A percentile compares a stretch with the other conserved stretches of the same genome.
Evolutionary conservation across 1,140 invertebrate genomes (phyloP).

Genomic region (Brachionus calyciflorus): DNA sequence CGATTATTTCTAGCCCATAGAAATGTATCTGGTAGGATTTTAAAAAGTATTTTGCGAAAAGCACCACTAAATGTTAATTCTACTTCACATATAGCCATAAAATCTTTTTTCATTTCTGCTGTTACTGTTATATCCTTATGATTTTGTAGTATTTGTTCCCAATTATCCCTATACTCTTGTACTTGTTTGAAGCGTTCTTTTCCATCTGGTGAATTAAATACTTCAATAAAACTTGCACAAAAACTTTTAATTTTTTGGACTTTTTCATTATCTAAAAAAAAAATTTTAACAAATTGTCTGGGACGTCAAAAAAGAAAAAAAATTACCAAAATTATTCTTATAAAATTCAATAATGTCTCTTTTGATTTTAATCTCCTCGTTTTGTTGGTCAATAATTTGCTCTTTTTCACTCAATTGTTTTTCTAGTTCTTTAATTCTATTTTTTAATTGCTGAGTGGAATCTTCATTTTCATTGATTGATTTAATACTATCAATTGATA

Average conservation of each 20-base stretch:
- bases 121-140: too few relatives aligned
- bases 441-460: too few relatives aligned
- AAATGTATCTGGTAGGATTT: too few relatives aligned
- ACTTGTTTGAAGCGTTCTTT: not conserved
- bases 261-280: constrained; percentile 10
- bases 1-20: too few relatives aligned
- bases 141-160: too few relatives aligned
- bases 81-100: too few relatives aligned
- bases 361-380: not conserved
- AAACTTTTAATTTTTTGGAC: not conserved
- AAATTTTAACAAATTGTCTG: not conserved
- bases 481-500: not conserved
- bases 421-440: not conserved
- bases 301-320: not conserved
- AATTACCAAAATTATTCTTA: not conserved
- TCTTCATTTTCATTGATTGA: too few relatives aligned
- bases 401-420: not conserved
- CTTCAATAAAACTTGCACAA: not conserved
- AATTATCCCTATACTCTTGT: not conserved
- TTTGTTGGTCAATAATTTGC: not conserved
- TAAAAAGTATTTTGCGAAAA: too few relatives aligned
- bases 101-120: too few relatives aligned
- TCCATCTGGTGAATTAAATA: not conserved
- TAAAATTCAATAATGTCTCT: not conserved
- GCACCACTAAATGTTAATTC: too few relatives aligned